phyloP scores from a whole-genome alignment of 2,888 invertebrate genomes.

The Chalcosyrphus nemorum region DNA sequence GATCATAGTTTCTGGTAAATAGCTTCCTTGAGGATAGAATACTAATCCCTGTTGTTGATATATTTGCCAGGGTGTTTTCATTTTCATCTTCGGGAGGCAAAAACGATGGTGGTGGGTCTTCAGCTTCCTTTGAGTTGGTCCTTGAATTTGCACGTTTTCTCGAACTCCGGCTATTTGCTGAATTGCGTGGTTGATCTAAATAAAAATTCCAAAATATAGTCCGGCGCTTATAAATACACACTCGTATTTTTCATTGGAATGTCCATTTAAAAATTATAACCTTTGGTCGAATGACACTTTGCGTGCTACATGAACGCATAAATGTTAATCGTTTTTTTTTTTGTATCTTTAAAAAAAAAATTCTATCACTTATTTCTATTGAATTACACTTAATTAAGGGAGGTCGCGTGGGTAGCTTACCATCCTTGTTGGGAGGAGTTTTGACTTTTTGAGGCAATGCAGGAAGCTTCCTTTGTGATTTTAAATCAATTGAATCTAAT shows the following conservation, averaged over 20 bases:
- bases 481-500: slow-evolving; percentile 66
- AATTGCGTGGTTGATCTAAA: slow-evolving; percentile 46
- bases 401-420: slow-evolving; percentile 23
- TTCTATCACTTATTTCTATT: not conserved
- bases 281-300: slow-evolving; percentile 24
- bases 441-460: slow-evolving; percentile 33
- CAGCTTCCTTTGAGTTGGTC: slow-evolving; percentile 23
- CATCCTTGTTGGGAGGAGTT: slow-evolving; percentile 22
- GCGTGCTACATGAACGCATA: slow-evolving; percentile 45
- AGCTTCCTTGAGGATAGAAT: slow-evolving; percentile 74
- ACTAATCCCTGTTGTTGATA: slow-evolving; percentile 68
- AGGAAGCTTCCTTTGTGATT: slow-evolving; percentile 61
- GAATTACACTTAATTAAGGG: slow-evolving; percentile 6
- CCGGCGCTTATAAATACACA: not conserved
- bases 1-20: slow-evolving; percentile 78
- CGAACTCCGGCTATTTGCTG: not conserved
- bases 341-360: not conserved
- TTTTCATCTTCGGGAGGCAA: slow-evolving; percentile 28
- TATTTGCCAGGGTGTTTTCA: slow-evolving; percentile 36
- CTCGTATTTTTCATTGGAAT: not conserved
- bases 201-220: slow-evolving; percentile 21
- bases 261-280: slow-evolving; percentile 20
- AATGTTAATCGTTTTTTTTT: not conserved
- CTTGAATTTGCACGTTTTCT: slow-evolving; percentile 16
- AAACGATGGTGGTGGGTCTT: slow-evolving; percentile 6